Conservation (phyloP, 2,113 vertebrate genomes). For the Planiliza haematocheilus region DNA sequence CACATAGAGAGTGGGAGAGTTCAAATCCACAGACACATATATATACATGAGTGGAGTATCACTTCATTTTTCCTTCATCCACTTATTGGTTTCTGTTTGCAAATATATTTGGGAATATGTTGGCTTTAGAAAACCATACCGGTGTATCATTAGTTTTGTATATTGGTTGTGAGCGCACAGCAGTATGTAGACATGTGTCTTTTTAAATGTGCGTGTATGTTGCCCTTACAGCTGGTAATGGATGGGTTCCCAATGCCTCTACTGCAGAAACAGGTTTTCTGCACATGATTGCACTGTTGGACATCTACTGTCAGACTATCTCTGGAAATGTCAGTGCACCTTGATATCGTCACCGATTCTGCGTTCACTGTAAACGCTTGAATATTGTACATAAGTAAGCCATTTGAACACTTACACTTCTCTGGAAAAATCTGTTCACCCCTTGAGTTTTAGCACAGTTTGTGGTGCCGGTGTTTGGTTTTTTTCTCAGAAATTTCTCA, state of each 20-base stretch:
- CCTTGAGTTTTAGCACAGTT: slow-evolving; percentile 14
- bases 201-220: slow-evolving; percentile 31
- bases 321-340: slow-evolving; percentile 45
- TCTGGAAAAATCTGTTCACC: neutral
- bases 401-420: slow-evolving; percentile 28
- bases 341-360: slow-evolving; percentile 8
- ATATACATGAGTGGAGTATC: neutral
- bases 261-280: slow-evolving; percentile 51
- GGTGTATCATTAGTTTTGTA: slow-evolving; percentile 29
- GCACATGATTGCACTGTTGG: slow-evolving; percentile 56
- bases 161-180: slow-evolving; percentile 7
- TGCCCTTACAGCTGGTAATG: slow-evolving; percentile 28
- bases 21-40: no score
- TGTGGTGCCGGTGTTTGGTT: neutral
- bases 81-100: slow-evolving; percentile 6
- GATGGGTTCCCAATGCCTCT: slow-evolving; percentile 46
- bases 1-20: neutral
- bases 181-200: slow-evolving; percentile 26
- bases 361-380: slow-evolving; percentile 25
- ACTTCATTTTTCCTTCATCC: neutral
- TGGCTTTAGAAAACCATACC: slow-evolving; percentile 4
- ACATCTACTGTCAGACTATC: slow-evolving; percentile 27
- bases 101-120: slow-evolving; percentile 21
- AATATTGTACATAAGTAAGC: slow-evolving; percentile 48
- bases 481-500: neutral